phyloP scores from a whole-genome alignment of 2,797 vertebrate genomes.

The Peromyscus melanophrys region DNA sequence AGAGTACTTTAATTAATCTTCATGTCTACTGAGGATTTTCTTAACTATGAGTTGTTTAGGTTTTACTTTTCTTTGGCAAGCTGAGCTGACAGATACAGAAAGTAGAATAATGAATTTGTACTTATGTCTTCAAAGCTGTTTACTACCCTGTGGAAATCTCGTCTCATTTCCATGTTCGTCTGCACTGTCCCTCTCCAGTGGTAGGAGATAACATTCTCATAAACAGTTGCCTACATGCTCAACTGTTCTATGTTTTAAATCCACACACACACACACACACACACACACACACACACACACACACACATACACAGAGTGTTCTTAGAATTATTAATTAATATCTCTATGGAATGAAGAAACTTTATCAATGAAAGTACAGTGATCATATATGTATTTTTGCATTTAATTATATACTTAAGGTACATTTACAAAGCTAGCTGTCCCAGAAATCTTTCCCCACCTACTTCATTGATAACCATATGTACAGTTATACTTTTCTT shows the following conservation, averaged over 20 bases:
- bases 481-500: not conserved
- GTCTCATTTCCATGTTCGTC: not conserved
- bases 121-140: not conserved
- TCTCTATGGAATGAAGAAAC: fast-evolving
- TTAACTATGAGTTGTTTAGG: not conserved
- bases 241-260: not conserved
- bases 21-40: not conserved
- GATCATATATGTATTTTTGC: not conserved
- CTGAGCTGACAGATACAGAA: not conserved
- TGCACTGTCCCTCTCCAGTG: not conserved
- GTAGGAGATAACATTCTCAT: not conserved
- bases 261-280: not conserved
- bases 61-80: not conserved
- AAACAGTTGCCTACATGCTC: not conserved
- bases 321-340: not conserved
- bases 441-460: fast-evolving
- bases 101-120: not conserved
- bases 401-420: not conserved
- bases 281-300: not conserved
- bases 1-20: not conserved
- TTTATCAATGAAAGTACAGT: not conserved
- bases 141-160: too few species aligned
- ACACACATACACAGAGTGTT: not conserved
- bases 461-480: not conserved
- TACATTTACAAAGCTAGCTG: not conserved